Conservation (phyloP, 2,888 invertebrate species). For the Scaptomyza reducta region DNA sequence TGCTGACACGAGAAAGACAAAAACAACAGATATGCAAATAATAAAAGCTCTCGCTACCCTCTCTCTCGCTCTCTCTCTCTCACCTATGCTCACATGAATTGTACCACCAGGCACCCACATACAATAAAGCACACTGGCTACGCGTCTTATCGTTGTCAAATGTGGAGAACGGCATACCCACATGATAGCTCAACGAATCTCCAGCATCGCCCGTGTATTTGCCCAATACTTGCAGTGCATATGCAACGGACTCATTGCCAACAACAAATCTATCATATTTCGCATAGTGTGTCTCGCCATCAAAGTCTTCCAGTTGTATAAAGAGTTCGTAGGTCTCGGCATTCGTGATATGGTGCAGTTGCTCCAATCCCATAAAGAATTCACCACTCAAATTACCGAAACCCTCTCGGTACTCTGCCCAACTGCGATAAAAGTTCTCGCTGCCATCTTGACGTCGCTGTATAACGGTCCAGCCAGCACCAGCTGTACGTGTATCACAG, state of each 20-base stretch:
- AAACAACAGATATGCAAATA: not conserved
- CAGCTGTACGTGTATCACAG: slow-evolving; percentile 57
- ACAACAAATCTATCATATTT: slow-evolving; percentile 87
- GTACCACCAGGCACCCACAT: slow-evolving; percentile 91
- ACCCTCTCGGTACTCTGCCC: slow-evolving; percentile 88
- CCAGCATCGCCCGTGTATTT: slow-evolving; percentile 88
- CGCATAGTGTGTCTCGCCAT: slow-evolving; percentile 86
- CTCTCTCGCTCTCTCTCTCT: not conserved
- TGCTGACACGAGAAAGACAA: slow-evolving; percentile 83
- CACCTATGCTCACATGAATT: slow-evolving; percentile 88
- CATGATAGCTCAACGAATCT: slow-evolving; percentile 88
- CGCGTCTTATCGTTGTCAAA: slow-evolving; percentile 87
- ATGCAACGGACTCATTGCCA: slow-evolving; percentile 87
- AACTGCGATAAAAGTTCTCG: slow-evolving; percentile 88
- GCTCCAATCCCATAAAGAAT: slow-evolving; percentile 89
- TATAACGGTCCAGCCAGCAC: slow-evolving; percentile 89
- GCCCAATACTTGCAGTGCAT: slow-evolving; percentile 87
- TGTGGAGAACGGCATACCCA: slow-evolving; percentile 88
- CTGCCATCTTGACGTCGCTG: slow-evolving; percentile 88
- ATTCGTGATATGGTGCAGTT: slow-evolving; percentile 85
- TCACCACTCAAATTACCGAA: slow-evolving; percentile 89
- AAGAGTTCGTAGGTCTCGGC: slow-evolving; percentile 85
- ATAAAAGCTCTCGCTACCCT: not conserved
- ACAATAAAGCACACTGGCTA: slow-evolving; percentile 87
- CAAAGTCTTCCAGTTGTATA: slow-evolving; percentile 87